A percentile compares a stretch with the other conserved stretches of the same genome.
These are phyloP conservation scores for Polietes domitor DNA, from an alignment of 2,888 invertebrate species.

Conservation along the genomic window DNA sequence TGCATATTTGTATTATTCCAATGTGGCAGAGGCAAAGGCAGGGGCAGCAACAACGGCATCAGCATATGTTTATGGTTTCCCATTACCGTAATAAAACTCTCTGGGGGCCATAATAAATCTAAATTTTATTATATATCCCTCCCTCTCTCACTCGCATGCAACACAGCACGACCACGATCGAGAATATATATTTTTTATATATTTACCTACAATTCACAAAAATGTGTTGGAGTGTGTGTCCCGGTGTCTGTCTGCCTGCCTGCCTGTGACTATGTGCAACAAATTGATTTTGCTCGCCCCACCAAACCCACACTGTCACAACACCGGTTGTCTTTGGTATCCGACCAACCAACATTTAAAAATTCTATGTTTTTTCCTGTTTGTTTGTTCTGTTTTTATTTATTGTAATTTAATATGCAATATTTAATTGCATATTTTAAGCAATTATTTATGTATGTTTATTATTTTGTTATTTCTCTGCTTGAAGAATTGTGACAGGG, in stretches of 20 bases:
- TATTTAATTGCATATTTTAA: slow-evolving; percentile 34
- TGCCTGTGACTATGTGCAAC: slow-evolving; percentile 6
- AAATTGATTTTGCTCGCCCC: slow-evolving; percentile 6
- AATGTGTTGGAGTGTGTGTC: not conserved
- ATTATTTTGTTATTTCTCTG: not conserved
- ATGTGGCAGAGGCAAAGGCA: not conserved
- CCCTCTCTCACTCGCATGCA: too few relatives aligned
- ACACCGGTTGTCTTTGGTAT: too few relatives aligned
- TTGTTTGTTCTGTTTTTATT: slow-evolving; percentile 3
- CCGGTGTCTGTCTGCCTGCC: not conserved
- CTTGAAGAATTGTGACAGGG: too few relatives aligned
- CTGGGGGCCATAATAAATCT: slow-evolving; percentile 27
- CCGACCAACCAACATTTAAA: not conserved
- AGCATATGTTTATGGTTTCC: slow-evolving; percentile 31
- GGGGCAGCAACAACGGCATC: not conserved
- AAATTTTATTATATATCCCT: slow-evolving; percentile 11
- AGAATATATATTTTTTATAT: not conserved
- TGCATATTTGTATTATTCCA: not conserved
- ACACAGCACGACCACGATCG: not conserved
- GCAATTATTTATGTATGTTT: slow-evolving; percentile 34
- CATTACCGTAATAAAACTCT: slow-evolving; percentile 32
- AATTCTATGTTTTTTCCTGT: not conserved
- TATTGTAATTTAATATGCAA: slow-evolving; percentile 33
- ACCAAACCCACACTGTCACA: not conserved
- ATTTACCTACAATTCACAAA: not conserved